A percentile compares a stretch with the other conserved stretches of the same genome.
Conservation (phyloP, 2,888 invertebrate species). For the Lasioglossum malachurum region DNA sequence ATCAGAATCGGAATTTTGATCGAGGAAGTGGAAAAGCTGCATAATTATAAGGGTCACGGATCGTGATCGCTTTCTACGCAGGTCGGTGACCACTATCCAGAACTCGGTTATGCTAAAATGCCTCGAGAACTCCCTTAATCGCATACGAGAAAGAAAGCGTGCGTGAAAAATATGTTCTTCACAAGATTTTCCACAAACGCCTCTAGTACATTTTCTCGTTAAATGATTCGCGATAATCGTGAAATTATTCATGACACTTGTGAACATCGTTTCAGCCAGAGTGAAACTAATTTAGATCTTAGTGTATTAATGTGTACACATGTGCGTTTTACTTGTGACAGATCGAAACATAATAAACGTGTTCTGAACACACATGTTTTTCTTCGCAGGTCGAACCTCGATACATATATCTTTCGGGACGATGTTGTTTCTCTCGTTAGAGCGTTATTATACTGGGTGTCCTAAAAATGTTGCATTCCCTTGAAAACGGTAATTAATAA, state of each 20-base stretch:
- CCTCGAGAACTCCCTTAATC: slow-evolving; percentile 37
- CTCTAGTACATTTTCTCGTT: slow-evolving; percentile 4
- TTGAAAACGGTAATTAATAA: too few relatives aligned
- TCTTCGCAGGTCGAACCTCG: neutral
- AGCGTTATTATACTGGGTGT: neutral
- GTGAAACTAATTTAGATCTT: slow-evolving; percentile 39
- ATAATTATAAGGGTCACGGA: slow-evolving; percentile 14
- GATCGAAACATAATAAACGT: neutral
- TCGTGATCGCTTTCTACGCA: slow-evolving; percentile 54
- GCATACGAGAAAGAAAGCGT: slow-evolving; percentile 49
- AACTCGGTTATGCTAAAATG: slow-evolving; percentile 65
- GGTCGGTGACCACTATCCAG: slow-evolving; percentile 62
- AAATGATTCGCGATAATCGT: slow-evolving; percentile 7
- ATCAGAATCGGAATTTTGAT: neutral
- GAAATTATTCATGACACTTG: neutral
- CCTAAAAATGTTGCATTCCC: too few relatives aligned
- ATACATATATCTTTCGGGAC: neutral
- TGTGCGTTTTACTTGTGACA: neutral
- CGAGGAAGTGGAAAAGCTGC: slow-evolving; percentile 7
- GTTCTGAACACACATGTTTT: neutral
- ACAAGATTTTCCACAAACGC: neutral
- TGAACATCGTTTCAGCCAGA: slow-evolving; percentile 7
- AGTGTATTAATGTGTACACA: slow-evolving; percentile 27
- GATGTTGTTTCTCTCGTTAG: slow-evolving; percentile 15
- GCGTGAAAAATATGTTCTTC: slow-evolving; percentile 19